Evolutionary conservation across 2,113 vertebrate genomes (phyloP).

Genomic region (Buteo buteo): DNA sequence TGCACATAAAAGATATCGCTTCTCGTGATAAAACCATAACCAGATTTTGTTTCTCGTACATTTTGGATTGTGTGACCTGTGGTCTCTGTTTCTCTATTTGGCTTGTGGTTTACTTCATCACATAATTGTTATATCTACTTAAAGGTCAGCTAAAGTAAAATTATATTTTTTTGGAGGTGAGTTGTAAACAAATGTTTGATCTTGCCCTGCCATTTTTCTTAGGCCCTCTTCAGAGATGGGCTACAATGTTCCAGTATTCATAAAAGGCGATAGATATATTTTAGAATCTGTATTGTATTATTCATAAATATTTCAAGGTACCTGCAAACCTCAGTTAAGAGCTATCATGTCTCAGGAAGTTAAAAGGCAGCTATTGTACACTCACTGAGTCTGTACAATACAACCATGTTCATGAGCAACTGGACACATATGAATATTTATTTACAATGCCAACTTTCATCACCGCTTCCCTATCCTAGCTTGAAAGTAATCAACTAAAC

Average conservation of each 20-base stretch:
- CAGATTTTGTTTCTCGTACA: conserved; percentile 45
- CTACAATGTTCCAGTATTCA: conserved; percentile 48
- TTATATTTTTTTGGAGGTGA: conserved; percentile 56
- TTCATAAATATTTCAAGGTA: conserved; percentile 72
- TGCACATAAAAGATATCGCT: not conserved
- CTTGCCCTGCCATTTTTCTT: conserved; percentile 60
- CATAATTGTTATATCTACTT: conserved; percentile 45
- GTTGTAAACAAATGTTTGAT: conserved; percentile 68
- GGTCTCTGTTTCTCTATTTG: conserved; percentile 48
- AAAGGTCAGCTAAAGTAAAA: conserved; percentile 71
- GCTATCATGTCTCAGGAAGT: conserved; percentile 50
- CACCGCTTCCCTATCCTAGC: conserved; percentile 8
- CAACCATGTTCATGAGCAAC: not conserved
- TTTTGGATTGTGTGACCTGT: conserved; percentile 38
- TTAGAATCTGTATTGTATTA: conserved; percentile 67
- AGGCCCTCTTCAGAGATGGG: conserved; percentile 46
- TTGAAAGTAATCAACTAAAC: conserved; percentile 31
- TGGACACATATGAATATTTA: conserved; percentile 51
- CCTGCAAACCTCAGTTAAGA: conserved; percentile 67
- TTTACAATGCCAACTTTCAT: conserved; percentile 46
- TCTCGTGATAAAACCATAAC: conserved; percentile 54
- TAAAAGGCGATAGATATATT: conserved; percentile 63
- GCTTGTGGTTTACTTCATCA: conserved; percentile 65
- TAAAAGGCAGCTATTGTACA: conserved; percentile 33
- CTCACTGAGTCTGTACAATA: conserved; percentile 1